Base-by-base conservation (phyloP, 2,888 invertebrate species). In the Plagodis dolabraria region DNA sequence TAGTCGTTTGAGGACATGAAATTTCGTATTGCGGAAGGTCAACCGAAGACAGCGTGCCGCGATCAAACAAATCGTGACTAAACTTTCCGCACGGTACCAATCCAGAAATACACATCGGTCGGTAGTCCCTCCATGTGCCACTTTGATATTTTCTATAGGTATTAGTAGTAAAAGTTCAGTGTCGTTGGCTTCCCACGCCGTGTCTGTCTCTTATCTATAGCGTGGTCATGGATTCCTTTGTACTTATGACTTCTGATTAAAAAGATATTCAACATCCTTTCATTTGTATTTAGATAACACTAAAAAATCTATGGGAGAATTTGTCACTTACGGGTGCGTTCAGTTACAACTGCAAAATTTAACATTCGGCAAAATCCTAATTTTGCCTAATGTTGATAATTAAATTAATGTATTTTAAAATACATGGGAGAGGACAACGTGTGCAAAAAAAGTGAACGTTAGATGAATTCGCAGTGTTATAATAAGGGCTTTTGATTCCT, bases 71-170 rank as follows among this genome's bases (percentile, higher is more conserved):
- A 82, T 79, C 78, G 79, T 88, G 89, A 90, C 87, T 90, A 89
- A 87, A 85, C 82, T 85, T 91, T 91, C 87, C 92, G 85, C 92
- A 91, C 92, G 90, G 87, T 91, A 91, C 92, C 82, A 92, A 91
- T 91, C 92, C 89, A 84, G 82, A 91, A 92, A 92, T 92, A 92
- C 76, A 76, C 80, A 64, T 74, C 78, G 80, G 76, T 80, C 77
- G 80, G 76, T 80, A 80, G 80, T 85, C 83, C 85, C 83, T 77
- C 79, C 74, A 64, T 70, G 71, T 73, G 68, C 75, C 64, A 70
- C 63, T 66, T 57, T 34, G 43, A 64, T 60, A 65, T 65, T 60
- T 60, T 63, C 59, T 66, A 64, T 64, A 57, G 46, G 47, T 57
- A 51, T 63, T 57, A 63, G 65, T 72, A 70, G 74, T 72, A 73